phyloP scores from a whole-genome alignment of 2,888 invertebrate species.

The Dyspetes luteomarginatus region DNA sequence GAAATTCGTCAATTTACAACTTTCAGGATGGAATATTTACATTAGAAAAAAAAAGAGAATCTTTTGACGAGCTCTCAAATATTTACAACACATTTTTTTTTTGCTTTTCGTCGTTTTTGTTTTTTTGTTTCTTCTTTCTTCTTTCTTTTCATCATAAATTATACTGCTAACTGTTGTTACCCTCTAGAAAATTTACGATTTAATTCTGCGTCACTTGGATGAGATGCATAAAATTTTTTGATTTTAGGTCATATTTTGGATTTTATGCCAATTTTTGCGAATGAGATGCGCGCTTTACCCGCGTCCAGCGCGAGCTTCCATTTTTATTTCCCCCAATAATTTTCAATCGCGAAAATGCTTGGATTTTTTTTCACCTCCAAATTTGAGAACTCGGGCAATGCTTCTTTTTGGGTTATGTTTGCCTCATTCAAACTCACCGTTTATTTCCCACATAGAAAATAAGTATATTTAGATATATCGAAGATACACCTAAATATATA shows the following conservation, averaged over 20 bases:
- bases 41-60: constrained; percentile 35
- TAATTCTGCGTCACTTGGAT: constrained; percentile 8
- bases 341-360: too few species aligned
- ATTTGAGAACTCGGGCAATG: too few species aligned
- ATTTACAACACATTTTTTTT: constrained; percentile 49
- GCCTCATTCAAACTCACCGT: too few species aligned
- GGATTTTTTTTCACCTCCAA: too few species aligned
- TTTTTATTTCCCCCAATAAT: too few species aligned
- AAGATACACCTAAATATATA: too few species aligned
- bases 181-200: constrained; percentile 32
- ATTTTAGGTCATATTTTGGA: constrained; percentile 59
- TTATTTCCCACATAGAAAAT: too few species aligned
- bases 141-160: too few species aligned
- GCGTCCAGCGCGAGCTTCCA: constrained; percentile 73
- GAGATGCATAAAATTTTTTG: constrained; percentile 24
- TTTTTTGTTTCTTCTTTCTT: background rate
- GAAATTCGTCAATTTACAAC: constrained; percentile 72
- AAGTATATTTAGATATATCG: too few species aligned
- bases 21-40: constrained; percentile 57
- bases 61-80: constrained; percentile 10
- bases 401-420: too few species aligned
- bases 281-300: constrained; percentile 51
- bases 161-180: constrained; percentile 9
- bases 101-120: background rate
- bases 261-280: constrained; percentile 36